Percentiles rank a stretch among this genome's conserved stretches.
These are phyloP conservation scores for Heliocidaris tuberculata DNA, from an alignment of 35 echinoderm and acorn worm genomes.

Conservation along the genomic window DNA sequence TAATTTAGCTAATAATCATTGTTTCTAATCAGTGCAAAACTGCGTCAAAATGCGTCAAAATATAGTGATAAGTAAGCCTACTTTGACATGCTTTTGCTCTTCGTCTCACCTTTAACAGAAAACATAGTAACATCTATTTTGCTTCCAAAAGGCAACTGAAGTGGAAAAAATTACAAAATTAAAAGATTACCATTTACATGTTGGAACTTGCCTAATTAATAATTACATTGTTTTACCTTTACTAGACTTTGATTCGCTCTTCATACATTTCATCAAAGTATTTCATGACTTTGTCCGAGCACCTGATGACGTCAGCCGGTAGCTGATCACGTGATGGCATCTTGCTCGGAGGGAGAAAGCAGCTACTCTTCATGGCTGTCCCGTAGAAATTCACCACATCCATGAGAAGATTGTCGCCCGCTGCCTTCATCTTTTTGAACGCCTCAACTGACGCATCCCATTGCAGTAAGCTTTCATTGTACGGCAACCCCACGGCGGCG, in stretches of 20 bases:
- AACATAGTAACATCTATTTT: no score
- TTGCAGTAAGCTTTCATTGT: slow-evolving; percentile 41
- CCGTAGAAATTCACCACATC: neutral
- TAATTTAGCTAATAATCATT: no score
- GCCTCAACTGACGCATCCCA: slow-evolving; percentile 38
- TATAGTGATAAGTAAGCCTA: no score
- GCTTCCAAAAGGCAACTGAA: no score
- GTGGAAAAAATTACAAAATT: no score
- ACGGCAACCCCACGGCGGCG: slow-evolving; percentile 52
- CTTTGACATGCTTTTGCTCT: no score
- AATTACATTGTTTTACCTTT: no score
- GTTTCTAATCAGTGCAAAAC: no score
- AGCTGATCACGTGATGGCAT: neutral
- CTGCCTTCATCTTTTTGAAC: neutral
- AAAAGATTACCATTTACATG: no score
- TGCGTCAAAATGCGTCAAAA: no score
- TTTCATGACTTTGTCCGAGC: neutral
- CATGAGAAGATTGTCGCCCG: neutral
- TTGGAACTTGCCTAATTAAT: no score
- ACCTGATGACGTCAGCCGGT: neutral
- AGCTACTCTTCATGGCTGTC: slow-evolving; percentile 29
- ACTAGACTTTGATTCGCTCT: neutral
- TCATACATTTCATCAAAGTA: slow-evolving; percentile 14
- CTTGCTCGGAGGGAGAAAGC: neutral
- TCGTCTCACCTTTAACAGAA: no score